phyloP scores from a whole-genome alignment of 2,797 vertebrate species.

The Yasuhikotakia modesta region DNA sequence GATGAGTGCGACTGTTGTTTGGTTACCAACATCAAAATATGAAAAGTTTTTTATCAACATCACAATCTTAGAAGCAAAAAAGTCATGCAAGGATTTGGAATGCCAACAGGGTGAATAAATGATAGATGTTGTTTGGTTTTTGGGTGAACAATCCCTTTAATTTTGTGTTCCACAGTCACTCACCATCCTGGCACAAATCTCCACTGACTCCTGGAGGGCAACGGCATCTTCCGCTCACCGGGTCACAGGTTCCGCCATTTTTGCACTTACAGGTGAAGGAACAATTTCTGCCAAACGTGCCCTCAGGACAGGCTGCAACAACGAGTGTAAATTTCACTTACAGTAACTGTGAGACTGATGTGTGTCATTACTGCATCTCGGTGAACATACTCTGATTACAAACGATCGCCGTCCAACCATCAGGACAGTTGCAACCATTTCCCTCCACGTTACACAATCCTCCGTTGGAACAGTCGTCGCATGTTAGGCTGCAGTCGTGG shows the following conservation, averaged over 20 bases:
- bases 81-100: no score
- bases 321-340: background rate
- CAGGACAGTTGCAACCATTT: constrained; percentile 73
- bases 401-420: constrained; percentile 78
- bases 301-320: constrained; percentile 75
- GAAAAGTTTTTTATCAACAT: no score
- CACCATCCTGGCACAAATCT: constrained; percentile 80
- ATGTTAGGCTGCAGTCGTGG: constrained; percentile 81
- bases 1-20: no score
- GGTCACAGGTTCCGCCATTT: constrained; percentile 79
- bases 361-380: background rate
- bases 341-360: background rate
- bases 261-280: constrained; percentile 77
- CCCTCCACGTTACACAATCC: constrained; percentile 67
- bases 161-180: constrained; percentile 40
- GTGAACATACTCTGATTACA: constrained; percentile 82
- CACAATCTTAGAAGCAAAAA: no score
- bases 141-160: no score
- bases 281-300: constrained; percentile 82
- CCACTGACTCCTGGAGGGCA: constrained; percentile 80
- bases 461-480: constrained; percentile 79
- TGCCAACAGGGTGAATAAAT: no score
- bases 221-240: constrained; percentile 73
- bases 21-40: no score
- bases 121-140: no score